Evolutionary conservation across 2,113 vertebrate species (phyloP), one percentile per base, ranked within the genome.

Genomic region (Mandrillus leucophaeus): DNA sequence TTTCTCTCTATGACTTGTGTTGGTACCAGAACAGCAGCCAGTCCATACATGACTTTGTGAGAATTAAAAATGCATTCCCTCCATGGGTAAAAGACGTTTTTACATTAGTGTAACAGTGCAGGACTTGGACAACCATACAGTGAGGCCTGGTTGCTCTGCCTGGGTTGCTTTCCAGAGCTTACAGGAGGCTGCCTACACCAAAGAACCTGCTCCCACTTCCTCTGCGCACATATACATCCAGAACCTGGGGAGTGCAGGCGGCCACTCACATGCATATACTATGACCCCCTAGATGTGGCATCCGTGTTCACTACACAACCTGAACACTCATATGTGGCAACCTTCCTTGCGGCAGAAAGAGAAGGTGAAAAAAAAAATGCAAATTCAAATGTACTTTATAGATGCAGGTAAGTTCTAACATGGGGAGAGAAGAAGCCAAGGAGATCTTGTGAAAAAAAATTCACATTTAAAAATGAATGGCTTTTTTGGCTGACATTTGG

Each of bases 401-500:
- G 55, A 72, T 82, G 25, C 45, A 17, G 75, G 68, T 88, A 52
- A 59, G 40, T 43, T 87, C 38, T 64, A 84, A 88, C 17, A 45
- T 0, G 12, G 48, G 52, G 68, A 66, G 20, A 88, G 23, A n/a
- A 88, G 84, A 83, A 50, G 17, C 7, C 14, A 68, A 23, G 23
- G 64, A 68, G 17, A 70, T 17, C 27, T 30, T 43, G 18, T 17
- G 8, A 40, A 75, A 66, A 73, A 66, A 43, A 91, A n/a, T 32
- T 93, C 43, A 81, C 84, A 88, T 30, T 92, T 45, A 88, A 45
- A 95, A 93, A 75, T 40, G 79, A 88, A 35, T 75, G 12, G 30
- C 61, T 61, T 83, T 73, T 79, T 12, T 61, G 13, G 66, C 32
- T 82, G 16, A 68, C 8, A 32, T 92, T 93, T 76, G 16, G 5